These are phyloP conservation scores for Trialeurodes vaporariorum DNA, from an alignment of 1,140 invertebrate genomes.

Conservation along the genomic window DNA sequence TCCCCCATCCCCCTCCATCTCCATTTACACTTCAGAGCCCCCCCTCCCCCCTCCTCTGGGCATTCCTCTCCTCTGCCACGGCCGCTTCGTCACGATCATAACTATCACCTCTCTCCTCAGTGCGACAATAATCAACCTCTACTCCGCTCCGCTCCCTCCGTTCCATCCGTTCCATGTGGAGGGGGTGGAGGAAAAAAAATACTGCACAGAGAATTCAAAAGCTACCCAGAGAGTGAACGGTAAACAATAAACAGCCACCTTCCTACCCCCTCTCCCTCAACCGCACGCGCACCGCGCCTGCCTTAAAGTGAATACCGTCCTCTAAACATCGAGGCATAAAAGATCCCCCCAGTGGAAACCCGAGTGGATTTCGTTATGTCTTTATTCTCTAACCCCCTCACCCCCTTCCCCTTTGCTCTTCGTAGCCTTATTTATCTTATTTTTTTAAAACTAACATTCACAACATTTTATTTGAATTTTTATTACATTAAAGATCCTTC, in stretches of 20 bases:
- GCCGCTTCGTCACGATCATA: neutral
- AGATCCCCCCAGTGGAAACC: neutral
- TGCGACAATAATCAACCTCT: neutral
- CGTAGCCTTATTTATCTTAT: neutral
- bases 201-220: neutral
- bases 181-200: too few species aligned
- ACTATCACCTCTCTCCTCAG: neutral
- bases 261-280: too few species aligned
- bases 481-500: slow-evolving; percentile 1
- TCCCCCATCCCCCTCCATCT: too few species aligned
- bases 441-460: neutral
- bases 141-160: too few species aligned
- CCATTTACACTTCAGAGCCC: too few species aligned
- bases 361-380: neutral
- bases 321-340: neutral
- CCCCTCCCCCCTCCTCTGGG: too few species aligned
- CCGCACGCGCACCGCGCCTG: too few species aligned
- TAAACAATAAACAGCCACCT: neutral
- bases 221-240: neutral
- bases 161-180: neutral
- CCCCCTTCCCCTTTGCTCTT: too few species aligned
- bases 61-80: too few species aligned
- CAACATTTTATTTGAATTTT: neutral
- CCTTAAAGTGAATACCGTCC: neutral
- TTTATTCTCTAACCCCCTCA: too few species aligned